These are phyloP conservation scores for Sebastes elongatus DNA, from an alignment of 2,797 vertebrate species.

Conservation along the genomic window DNA sequence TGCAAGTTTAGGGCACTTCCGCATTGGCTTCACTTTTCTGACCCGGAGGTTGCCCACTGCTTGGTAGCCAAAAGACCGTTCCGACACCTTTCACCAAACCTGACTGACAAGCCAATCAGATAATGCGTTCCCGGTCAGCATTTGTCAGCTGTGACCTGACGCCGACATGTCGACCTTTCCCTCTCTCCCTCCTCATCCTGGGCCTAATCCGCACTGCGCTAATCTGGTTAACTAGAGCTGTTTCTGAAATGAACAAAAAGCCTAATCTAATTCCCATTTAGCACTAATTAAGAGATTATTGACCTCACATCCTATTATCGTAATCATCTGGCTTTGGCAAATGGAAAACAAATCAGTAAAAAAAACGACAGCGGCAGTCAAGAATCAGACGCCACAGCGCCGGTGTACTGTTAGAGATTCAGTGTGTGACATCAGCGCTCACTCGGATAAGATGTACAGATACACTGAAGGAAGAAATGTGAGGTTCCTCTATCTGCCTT, in stretches of 20 bases:
- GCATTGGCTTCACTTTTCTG: too few species aligned
- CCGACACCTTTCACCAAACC: conserved; percentile 5
- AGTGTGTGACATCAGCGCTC: conserved; percentile 34
- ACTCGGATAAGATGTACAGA: conserved; percentile 52
- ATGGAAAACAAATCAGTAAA: conserved; percentile 10
- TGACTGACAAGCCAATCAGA: conserved; percentile 43
- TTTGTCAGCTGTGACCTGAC: conserved; percentile 16
- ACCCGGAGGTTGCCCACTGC: too few species aligned
- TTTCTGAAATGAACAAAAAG: conserved; percentile 69
- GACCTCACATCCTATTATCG: conserved; percentile 73
- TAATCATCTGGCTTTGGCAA: conserved; percentile 58
- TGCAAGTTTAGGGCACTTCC: too few species aligned
- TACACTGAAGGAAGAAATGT: conserved; percentile 46
- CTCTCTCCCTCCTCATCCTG: conserved; percentile 28
- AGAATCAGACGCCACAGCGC: background rate
- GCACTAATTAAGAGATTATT: conserved; percentile 80
- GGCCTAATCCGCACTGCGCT: conserved; percentile 62
- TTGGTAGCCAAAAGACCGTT: background rate
- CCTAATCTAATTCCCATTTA: conserved; percentile 79
- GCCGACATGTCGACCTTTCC: conserved; percentile 7
- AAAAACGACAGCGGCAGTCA: conserved; percentile 19
- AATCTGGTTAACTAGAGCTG: conserved; percentile 77
- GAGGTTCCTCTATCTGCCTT: conserved; percentile 46
- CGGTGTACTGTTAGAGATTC: conserved; percentile 16
- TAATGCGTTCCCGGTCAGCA: conserved; percentile 1